phyloP scores from a whole-genome alignment of 2,113 vertebrate species.

The Alexandromys fortis region DNA sequence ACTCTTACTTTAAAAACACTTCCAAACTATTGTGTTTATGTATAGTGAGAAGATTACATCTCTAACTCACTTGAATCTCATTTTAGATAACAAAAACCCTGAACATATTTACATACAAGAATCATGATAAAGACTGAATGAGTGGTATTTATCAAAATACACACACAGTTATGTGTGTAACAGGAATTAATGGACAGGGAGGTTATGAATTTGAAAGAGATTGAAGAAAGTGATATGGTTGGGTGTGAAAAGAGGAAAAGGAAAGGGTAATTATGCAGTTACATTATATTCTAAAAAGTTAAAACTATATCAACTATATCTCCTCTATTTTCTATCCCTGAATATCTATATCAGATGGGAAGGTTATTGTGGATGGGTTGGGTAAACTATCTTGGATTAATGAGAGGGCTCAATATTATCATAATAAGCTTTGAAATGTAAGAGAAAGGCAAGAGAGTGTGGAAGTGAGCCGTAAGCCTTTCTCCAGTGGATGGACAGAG shows the following conservation, averaged over 20 bases:
- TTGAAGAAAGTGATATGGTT: no score
- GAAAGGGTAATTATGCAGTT: background rate
- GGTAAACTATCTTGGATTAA: background rate
- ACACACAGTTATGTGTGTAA: no score
- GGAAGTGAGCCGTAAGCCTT: background rate
- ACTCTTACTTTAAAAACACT: background rate
- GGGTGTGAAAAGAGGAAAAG: background rate
- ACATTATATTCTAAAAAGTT: background rate
- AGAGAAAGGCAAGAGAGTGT: background rate
- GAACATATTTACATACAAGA: no score
- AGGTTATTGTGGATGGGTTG: background rate
- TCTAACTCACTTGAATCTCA: background rate
- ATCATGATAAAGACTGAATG: background rate
- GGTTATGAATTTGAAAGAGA: background rate
- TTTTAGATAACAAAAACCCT: background rate
- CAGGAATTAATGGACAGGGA: background rate
- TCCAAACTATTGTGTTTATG: background rate
- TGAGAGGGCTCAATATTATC: fast-evolving
- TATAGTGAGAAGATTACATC: background rate
- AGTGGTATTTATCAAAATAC: no score
- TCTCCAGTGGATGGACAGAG: fast-evolving
- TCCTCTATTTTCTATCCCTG: background rate
- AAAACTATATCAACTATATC: background rate
- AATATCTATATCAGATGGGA: background rate
- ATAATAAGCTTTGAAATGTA: background rate